These are phyloP conservation scores for Castor canadensis DNA, from an alignment of 2,113 vertebrate species.

Conservation along the genomic window DNA sequence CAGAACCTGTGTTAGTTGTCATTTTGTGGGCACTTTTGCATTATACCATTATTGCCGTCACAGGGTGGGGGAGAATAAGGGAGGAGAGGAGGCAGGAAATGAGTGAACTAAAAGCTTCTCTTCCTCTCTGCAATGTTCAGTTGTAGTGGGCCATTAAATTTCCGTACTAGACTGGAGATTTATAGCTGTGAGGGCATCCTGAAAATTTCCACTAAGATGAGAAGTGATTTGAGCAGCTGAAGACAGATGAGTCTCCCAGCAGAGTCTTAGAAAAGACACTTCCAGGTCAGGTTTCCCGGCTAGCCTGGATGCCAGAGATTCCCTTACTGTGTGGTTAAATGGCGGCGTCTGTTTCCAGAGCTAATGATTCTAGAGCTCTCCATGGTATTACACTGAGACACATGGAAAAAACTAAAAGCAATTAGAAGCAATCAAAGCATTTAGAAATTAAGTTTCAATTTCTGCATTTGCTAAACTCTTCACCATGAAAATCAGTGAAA, in stretches of 20 bases:
- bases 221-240: neutral
- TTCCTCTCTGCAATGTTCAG: neutral
- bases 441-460: slow-evolving; percentile 67
- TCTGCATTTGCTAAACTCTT: slow-evolving; percentile 66
- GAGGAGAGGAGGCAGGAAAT: neutral
- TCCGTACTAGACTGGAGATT: slow-evolving; percentile 14
- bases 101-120: neutral
- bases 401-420: slow-evolving; percentile 46
- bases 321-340: slow-evolving; percentile 51
- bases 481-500: slow-evolving; percentile 63
- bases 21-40: neutral
- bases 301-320: slow-evolving; percentile 19
- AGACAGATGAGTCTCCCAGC: slow-evolving; percentile 1
- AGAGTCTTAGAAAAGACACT: slow-evolving; percentile 27
- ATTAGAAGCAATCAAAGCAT: slow-evolving; percentile 63
- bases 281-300: slow-evolving; percentile 53
- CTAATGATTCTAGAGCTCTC: slow-evolving; percentile 62
- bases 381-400: slow-evolving; percentile 52
- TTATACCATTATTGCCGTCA: neutral
- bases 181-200: slow-evolving; percentile 24
- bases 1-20: neutral
- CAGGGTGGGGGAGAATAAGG: neutral
- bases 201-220: slow-evolving; percentile 44
- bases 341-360: slow-evolving; percentile 33
- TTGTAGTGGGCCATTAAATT: neutral